These are phyloP conservation scores for Cairina moschata DNA, from an alignment of 2,113 vertebrate genomes.

Conservation along the genomic window DNA sequence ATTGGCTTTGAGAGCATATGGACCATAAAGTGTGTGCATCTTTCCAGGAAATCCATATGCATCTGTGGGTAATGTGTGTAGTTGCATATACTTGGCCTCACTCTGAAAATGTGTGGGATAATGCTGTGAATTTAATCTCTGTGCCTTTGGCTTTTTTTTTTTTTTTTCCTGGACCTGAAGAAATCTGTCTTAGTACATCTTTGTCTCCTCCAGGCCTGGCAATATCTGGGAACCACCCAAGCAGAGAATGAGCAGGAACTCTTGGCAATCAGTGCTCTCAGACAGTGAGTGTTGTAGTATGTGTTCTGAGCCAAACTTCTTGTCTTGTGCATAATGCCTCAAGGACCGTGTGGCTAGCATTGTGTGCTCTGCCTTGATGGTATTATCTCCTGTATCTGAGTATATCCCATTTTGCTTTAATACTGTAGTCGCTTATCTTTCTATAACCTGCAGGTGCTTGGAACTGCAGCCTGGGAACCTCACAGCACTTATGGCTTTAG, in stretches of 20 bases:
- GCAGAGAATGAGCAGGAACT: constrained; percentile 98
- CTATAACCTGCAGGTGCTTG: constrained; percentile 84
- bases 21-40: background rate
- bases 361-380: background rate
- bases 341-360: accelerated
- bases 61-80: background rate
- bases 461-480: constrained; percentile 95
- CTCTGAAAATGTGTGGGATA: background rate
- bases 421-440: background rate
- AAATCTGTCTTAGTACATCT: background rate
- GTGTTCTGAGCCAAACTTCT: background rate
- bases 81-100: background rate
- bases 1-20: background rate
- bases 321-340: background rate
- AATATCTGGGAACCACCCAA: constrained; percentile 96
- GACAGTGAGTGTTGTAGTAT: constrained; percentile 80
- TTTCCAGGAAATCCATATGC: background rate
- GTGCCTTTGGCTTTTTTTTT: background rate
- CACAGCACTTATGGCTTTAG: constrained; percentile 93
- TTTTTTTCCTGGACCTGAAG: background rate
- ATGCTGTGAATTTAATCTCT: background rate
- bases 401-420: background rate
- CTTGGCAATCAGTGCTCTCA: constrained; percentile 95
- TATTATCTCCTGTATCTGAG: background rate
- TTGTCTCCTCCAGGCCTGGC: constrained; percentile 87